phyloP scores from a whole-genome alignment of 1,140 invertebrate genomes.

The Coptotermes formosanus region DNA sequence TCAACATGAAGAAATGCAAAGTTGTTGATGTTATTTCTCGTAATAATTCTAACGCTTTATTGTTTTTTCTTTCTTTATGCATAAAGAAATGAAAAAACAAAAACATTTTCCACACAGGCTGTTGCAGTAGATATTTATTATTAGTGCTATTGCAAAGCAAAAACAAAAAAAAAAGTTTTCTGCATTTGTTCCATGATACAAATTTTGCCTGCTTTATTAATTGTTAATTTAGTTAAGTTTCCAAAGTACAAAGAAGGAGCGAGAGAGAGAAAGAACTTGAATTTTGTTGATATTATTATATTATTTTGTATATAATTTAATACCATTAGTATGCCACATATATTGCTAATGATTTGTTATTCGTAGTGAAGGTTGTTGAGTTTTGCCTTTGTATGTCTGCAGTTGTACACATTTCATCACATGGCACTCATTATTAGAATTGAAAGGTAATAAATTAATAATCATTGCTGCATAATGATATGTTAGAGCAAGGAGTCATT shows the following conservation, averaged over 20 bases:
- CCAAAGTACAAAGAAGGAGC: slow-evolving; percentile 27
- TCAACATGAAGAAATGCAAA: slow-evolving; percentile 23
- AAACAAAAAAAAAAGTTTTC: background rate
- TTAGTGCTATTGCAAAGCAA: slow-evolving; percentile 25
- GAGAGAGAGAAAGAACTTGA: slow-evolving; percentile 5
- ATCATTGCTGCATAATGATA: background rate
- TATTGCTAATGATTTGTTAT: background rate
- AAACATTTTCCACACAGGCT: slow-evolving; percentile 27
- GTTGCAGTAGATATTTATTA: slow-evolving; percentile 27
- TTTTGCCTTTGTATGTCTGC: background rate
- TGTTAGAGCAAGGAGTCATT: background rate
- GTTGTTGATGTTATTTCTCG: slow-evolving; percentile 26
- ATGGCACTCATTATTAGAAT: background rate
- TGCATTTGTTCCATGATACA: slow-evolving; percentile 13
- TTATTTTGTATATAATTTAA: slow-evolving; percentile 23
- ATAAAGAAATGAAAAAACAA: slow-evolving; percentile 28
- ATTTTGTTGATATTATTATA: slow-evolving; percentile 27
- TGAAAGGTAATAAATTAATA: background rate
- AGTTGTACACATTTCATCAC: background rate
- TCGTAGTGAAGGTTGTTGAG: background rate
- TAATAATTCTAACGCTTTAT: slow-evolving; percentile 33
- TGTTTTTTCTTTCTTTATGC: slow-evolving; percentile 28
- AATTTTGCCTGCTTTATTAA: slow-evolving; percentile 24
- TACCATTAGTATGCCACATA: background rate
- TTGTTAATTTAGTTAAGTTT: slow-evolving; percentile 25